phyloP scores from a whole-genome alignment of 2,797 vertebrate genomes.

The Sciurus carolinensis region DNA sequence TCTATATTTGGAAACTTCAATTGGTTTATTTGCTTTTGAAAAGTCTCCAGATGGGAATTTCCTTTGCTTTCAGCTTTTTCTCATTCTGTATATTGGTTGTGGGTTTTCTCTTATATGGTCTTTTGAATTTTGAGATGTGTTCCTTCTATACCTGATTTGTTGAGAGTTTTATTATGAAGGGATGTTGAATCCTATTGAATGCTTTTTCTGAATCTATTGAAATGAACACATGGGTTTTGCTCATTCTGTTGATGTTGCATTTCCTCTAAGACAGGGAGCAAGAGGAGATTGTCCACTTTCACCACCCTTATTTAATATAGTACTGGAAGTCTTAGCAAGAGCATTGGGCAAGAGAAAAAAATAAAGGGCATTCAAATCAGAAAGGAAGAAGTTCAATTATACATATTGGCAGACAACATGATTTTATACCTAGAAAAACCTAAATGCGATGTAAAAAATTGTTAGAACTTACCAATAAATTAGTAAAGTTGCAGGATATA shows the following conservation, averaged over 20 bases:
- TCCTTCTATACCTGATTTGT: too few species aligned
- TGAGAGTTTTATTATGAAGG: too few species aligned
- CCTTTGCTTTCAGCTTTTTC: background rate
- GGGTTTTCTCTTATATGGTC: too few species aligned
- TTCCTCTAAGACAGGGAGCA: background rate
- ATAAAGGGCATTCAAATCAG: background rate
- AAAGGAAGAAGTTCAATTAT: background rate
- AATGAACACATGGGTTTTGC: too few species aligned
- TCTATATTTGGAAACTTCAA: slow-evolving; percentile 40
- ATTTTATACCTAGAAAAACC: background rate
- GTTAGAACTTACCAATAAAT: background rate
- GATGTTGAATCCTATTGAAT: too few species aligned
- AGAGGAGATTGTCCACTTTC: background rate
- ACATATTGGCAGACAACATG: background rate
- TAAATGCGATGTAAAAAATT: background rate
- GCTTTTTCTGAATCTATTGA: too few species aligned
- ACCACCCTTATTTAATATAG: background rate
- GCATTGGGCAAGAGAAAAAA: background rate
- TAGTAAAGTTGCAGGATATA: background rate
- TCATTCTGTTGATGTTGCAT: too few species aligned
- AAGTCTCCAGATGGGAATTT: slow-evolving; percentile 59
- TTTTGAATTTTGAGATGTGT: too few species aligned
- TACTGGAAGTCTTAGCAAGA: background rate
- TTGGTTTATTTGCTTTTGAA: slow-evolving; percentile 60
- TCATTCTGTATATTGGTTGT: too few species aligned